Base-by-base conservation (phyloP, 2,888 invertebrate species). In the Odontomyia ornata region DNA sequence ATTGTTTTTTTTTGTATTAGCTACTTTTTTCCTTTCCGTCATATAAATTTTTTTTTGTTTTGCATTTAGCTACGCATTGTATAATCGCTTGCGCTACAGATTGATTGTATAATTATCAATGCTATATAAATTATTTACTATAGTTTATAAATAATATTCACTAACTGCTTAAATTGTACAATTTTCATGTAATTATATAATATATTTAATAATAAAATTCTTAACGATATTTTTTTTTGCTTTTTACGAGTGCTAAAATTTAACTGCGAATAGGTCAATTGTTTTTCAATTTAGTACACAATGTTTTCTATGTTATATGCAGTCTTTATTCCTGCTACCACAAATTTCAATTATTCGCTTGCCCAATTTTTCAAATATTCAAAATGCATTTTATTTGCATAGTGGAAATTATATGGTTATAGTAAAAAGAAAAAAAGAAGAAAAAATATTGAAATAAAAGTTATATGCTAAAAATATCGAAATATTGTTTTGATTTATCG, bases 81-180 rank as follows among this genome's bases (percentile, higher is more conserved):
- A 52, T 52, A 72, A 52, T 72, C 28, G 15, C 25, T 56, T 21
- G 15, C 15, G 47, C n/a, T 27, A 47, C 30, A n/a, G 52, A 11
- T 72, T 28, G 27, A 52, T 43, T 72, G 65, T 65, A 65, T 65
- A 65, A 52, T 52, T 9, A 52, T 52, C 52, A 52, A 52, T 52
- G 52, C n/a, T 25, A 46, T 72, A 52, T 72, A 72, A 52, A 72
- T 27, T 52, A 72, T 13, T 56, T 72, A n/a, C n/a, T n/a, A n/a
- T 46, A 25, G 1, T 64, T 69, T 36, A 36, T 72, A 72, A 72
- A 72, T 72, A 72, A 52, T 72, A 43, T 67, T 67, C 21, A 72
- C 71, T 72, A 72, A 56, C 56, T 72, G 52, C 56, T 72, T 72
- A 72, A 72, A 25, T 36, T 18, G 65, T 65, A 65, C 65, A 65